phyloP scores from a whole-genome alignment of 2,113 vertebrate genomes.

The Notothenia rossii region DNA sequence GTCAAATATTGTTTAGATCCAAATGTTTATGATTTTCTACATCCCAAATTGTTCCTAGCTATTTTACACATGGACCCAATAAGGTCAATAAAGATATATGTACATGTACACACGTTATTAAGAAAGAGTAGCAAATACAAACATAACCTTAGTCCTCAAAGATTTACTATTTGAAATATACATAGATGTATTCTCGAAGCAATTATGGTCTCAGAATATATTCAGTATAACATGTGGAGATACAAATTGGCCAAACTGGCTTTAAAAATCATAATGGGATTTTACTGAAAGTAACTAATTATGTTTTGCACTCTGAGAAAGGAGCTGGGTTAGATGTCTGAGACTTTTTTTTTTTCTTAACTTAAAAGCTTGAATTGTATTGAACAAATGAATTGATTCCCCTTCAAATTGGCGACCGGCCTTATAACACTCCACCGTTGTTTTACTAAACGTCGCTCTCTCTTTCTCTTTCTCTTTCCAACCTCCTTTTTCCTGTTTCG shows the following conservation, averaged over 20 bases:
- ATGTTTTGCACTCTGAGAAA: neutral
- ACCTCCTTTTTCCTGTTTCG: neutral
- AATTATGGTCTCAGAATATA: neutral
- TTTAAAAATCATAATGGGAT: neutral
- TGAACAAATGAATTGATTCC: neutral
- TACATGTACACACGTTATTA: neutral
- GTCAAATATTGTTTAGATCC: neutral
- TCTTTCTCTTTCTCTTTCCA: neutral
- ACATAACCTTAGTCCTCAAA: neutral
- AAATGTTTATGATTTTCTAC: neutral
- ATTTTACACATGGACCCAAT: neutral
- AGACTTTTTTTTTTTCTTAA: neutral
- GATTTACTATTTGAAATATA: neutral
- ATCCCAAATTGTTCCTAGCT: neutral
- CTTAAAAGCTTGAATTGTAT: neutral
- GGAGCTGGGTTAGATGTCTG: neutral
- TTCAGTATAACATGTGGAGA: neutral
- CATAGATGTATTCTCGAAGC: neutral
- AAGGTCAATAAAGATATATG: neutral
- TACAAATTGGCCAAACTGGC: neutral
- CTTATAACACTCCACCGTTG: neutral
- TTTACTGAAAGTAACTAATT: neutral
- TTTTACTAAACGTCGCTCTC: neutral
- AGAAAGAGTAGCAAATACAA: neutral
- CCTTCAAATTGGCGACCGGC: neutral